Evolutionary conservation across 2,888 invertebrate species (phyloP), one percentile per base, ranked within the genome.

Genomic region (Ommatoiulus sabulosus): DNA sequence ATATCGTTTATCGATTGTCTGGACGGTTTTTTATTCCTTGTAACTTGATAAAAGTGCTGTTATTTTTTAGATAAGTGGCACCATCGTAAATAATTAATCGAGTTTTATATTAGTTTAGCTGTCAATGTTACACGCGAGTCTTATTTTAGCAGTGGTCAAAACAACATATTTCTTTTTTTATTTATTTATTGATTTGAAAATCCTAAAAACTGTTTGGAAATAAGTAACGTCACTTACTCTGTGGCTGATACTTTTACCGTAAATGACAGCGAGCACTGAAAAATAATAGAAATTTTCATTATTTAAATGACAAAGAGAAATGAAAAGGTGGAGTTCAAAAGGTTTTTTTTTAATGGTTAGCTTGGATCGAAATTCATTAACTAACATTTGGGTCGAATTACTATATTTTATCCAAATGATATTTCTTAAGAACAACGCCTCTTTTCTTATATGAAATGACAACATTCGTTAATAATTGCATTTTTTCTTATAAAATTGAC

Each of bases 151-250:
- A 1, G 35, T 80, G 20, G 80, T 24, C 20, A 80, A 80, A 80
- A 48, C 48, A 7, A 84, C 6, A 84, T 0, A 84, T 20, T 84
- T 35, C 35, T 2, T 35, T 35, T 35, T 35, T 35, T 35, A 35
- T 35, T 35, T 35, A 35, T 35, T 35, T 35, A 35, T 35, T 35
- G 35, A 35, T 1, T 35, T 35, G 35, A 35, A 35, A 35, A 35
- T 35, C 35, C 35, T 35, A 35, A 35, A 35, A 35, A 35, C 15
- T 84, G 10, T 84, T 35, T 84, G 3, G 10, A 86, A 87, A 17
- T 10, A 87, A 57, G 85, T n/a, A 87, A 48, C 24, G 24, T 84
- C 7, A 44, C 87, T 87, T 87, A 87, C 87, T n/a, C 52, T 87
- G 46, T 52, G 63, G 17, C 8, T 43, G 24, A 87, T 87, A 80